These are phyloP conservation scores for Agrochola litura DNA, from an alignment of 2,888 invertebrate species.

Conservation along the genomic window DNA sequence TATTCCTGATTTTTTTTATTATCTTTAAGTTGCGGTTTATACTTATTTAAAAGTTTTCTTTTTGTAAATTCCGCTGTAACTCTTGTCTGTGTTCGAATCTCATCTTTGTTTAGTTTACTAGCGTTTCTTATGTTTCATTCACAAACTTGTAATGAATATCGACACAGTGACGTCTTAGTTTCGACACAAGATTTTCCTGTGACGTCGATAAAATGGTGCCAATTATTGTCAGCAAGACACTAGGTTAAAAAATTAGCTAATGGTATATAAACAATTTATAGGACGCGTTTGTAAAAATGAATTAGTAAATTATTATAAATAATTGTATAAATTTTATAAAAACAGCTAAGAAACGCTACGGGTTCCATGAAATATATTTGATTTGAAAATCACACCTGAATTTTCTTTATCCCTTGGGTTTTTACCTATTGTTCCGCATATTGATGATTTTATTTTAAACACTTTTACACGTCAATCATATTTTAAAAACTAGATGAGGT, in stretches of 20 bases:
- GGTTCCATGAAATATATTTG: slow-evolving; percentile 90
- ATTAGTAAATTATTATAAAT: slow-evolving; percentile 75
- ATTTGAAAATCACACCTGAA: slow-evolving; percentile 81
- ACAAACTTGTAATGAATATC: slow-evolving; percentile 63
- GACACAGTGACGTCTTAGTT: slow-evolving; percentile 66
- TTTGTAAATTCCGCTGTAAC: slow-evolving; percentile 74
- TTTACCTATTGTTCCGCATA: not conserved
- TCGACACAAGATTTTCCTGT: slow-evolving; percentile 59
- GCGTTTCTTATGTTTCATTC: slow-evolving; percentile 80
- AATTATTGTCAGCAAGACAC: slow-evolving; percentile 78
- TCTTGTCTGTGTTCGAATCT: slow-evolving; percentile 87
- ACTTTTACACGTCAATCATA: too few relatives aligned
- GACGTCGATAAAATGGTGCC: slow-evolving; percentile 81
- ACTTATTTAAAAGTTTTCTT: slow-evolving; percentile 82
- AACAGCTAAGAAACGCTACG: slow-evolving; percentile 90
- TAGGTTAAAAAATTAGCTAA: slow-evolving; percentile 75
- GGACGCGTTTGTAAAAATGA: slow-evolving; percentile 82
- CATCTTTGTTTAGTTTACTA: slow-evolving; percentile 79
- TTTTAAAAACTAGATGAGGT: too few relatives aligned
- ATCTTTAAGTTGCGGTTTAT: slow-evolving; percentile 87
- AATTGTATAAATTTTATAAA: slow-evolving; percentile 88
- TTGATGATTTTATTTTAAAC: too few relatives aligned
- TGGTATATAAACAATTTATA: slow-evolving; percentile 75
- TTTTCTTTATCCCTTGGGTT: slow-evolving; percentile 67
- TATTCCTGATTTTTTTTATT: slow-evolving; percentile 70